Conservation (phyloP, 2,797 vertebrate species). For the Podargus strigoides region DNA sequence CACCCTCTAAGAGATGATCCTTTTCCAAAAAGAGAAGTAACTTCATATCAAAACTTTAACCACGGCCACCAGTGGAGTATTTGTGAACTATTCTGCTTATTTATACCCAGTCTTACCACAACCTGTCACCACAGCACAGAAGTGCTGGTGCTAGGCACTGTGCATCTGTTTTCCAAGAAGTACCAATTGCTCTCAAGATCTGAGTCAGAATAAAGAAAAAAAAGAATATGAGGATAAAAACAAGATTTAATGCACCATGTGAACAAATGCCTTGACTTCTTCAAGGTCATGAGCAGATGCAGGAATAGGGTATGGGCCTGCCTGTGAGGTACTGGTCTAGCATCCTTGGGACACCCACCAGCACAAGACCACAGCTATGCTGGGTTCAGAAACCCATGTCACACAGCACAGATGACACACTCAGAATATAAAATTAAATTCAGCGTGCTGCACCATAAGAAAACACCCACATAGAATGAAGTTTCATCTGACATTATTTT, state of each 20-base stretch:
- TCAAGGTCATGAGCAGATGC: not conserved
- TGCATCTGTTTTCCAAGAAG: not conserved
- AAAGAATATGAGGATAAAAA: not conserved
- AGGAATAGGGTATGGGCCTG: not conserved
- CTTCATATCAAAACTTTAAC: not conserved
- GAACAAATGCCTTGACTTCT: not conserved
- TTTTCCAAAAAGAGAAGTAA: not conserved
- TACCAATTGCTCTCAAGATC: not conserved
- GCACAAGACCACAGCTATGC: not conserved
- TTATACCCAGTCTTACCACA: not conserved
- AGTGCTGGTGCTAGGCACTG: not conserved
- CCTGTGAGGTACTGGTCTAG: not conserved
- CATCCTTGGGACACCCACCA: not conserved
- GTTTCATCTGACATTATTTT: conserved; percentile 35
- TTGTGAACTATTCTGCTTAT: not conserved
- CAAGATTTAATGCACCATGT: not conserved
- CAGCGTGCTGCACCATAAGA: conserved; percentile 24
- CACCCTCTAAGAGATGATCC: not conserved
- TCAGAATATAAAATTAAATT: conserved; percentile 29
- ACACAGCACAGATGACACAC: conserved; percentile 4
- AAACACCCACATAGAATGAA: conserved; percentile 45
- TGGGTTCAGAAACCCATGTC: not conserved
- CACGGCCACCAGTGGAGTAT: fast-evolving
- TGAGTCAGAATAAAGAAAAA: not conserved
- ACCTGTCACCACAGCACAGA: not conserved